Conservation (phyloP, 2,888 invertebrate species). For the Aleiodes leptofemur region DNA sequence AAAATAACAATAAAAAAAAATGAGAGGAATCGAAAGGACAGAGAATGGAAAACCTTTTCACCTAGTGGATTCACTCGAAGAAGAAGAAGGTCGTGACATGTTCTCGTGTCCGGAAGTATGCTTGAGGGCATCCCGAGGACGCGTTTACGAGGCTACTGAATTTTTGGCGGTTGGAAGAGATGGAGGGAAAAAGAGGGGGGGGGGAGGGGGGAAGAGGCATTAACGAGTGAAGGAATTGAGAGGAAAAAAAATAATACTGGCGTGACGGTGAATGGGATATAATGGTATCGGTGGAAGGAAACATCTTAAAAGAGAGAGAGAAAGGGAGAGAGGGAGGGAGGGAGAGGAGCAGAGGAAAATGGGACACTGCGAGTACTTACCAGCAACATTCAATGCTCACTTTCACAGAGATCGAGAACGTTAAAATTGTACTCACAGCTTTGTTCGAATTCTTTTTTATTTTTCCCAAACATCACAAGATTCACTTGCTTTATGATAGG, state of each 20-base stretch:
- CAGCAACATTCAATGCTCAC: conserved; percentile 24
- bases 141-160: conserved; percentile 21
- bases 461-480: not conserved
- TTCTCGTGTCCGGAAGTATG: conserved; percentile 39
- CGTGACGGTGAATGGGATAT: conserved; percentile 36
- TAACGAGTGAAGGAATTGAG: conserved; percentile 28
- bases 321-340: not conserved
- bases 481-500: not conserved
- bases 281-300: conserved; percentile 11
- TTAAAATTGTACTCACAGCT: not conserved
- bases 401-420: conserved; percentile 30
- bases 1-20: not conserved
- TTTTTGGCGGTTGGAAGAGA: conserved; percentile 25
- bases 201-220: conserved; percentile 19
- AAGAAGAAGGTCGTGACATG: conserved; percentile 46
- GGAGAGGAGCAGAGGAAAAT: conserved; percentile 1
- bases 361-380: conserved; percentile 20
- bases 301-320: conserved; percentile 8
- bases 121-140: conserved; percentile 24
- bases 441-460: conserved; percentile 11
- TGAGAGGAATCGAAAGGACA: not conserved
- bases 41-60: conserved; percentile 3
- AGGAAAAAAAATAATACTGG: conserved; percentile 24
- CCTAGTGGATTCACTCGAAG: conserved; percentile 24
- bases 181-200: conserved; percentile 17